Percentiles rank a stretch among this genome's conserved stretches.
These are phyloP conservation scores for Lycodopsis pacificus DNA, from an alignment of 2,797 vertebrate species.

Conservation along the genomic window DNA sequence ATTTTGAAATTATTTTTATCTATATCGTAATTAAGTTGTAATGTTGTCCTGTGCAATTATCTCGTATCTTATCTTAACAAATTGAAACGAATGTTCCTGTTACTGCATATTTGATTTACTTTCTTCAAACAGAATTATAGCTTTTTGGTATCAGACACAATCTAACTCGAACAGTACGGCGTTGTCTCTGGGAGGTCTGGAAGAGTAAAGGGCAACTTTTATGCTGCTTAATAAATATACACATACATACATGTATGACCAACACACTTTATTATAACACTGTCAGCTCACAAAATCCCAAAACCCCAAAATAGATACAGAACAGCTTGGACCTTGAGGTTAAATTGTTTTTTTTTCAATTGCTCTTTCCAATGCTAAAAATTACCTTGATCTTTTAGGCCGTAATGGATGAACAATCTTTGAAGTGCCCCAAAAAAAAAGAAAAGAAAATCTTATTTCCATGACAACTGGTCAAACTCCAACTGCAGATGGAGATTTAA, in stretches of 20 bases:
- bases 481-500: background rate
- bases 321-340: background rate
- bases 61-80: background rate
- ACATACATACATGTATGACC: background rate
- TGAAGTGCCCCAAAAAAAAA: background rate
- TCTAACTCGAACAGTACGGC: background rate
- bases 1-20: background rate
- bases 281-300: background rate
- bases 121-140: background rate
- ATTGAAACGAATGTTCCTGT: background rate
- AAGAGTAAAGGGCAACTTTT: background rate
- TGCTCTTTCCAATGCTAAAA: background rate
- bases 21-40: background rate
- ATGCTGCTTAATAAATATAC: background rate
- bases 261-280: background rate
- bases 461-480: background rate
- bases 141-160: background rate
- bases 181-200: background rate
- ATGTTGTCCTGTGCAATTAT: background rate
- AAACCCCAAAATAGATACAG: background rate
- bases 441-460: background rate
- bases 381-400: background rate
- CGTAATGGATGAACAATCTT: background rate
- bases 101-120: background rate
- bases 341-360: background rate